Conservation (phyloP, 2,797 vertebrate species). For the Hemibagrus guttatus region DNA sequence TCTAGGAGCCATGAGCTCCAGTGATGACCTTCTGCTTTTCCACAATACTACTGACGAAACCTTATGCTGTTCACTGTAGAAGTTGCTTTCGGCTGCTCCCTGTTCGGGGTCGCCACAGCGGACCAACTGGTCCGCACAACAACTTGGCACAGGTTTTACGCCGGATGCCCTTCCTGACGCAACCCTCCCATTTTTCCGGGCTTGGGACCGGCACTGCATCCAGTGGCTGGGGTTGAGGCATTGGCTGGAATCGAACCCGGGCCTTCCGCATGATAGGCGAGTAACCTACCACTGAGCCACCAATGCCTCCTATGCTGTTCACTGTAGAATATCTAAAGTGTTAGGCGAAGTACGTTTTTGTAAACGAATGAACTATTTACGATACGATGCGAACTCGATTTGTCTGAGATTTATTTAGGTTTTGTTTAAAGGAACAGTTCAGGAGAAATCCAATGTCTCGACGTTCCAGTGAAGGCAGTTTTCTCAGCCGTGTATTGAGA, state of each 20-base stretch:
- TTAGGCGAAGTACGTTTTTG: not conserved
- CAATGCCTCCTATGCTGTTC: not conserved
- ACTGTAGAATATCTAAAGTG: not conserved
- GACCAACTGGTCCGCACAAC: no score
- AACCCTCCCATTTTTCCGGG: no score
- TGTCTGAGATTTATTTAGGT: not conserved
- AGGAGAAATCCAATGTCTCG: not conserved
- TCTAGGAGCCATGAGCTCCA: not conserved
- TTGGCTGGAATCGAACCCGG: no score
- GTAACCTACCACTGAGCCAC: no score
- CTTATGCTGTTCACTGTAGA: not conserved
- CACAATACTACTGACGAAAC: not conserved
- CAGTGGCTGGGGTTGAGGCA: no score
- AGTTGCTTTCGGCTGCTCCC: no score
- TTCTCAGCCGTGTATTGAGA: not conserved
- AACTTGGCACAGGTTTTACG: no score
- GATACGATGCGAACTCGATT: not conserved
- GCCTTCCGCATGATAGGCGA: no score
- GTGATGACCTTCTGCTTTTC: not conserved
- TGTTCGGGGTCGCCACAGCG: no score
- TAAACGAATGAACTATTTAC: no score
- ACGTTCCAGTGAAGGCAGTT: not conserved
- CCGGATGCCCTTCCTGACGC: no score
- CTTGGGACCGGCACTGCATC: no score
- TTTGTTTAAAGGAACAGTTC: not conserved